phyloP scores from a whole-genome alignment of 2,797 vertebrate genomes.

The Selene dorsalis region DNA sequence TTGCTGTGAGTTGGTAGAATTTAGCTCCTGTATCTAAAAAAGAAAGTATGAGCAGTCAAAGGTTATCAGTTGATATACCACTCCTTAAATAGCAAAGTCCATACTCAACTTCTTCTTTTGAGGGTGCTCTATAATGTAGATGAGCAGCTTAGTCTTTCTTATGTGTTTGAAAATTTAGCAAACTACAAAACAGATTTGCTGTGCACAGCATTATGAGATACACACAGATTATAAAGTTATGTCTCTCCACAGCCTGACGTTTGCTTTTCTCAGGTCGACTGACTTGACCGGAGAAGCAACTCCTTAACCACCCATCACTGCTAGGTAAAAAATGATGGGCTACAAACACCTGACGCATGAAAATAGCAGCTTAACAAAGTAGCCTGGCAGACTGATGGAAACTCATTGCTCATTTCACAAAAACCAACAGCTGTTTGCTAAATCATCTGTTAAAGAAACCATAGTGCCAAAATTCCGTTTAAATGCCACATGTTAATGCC shows the following conservation, averaged over 20 bases:
- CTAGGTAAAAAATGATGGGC: constrained; percentile 50
- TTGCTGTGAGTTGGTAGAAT: constrained; percentile 7
- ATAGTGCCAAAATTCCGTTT: constrained; percentile 73
- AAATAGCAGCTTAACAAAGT: constrained; percentile 71
- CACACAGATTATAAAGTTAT: constrained; percentile 50
- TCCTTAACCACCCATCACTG: constrained; percentile 55
- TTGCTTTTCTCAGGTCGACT: constrained; percentile 43
- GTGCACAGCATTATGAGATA: constrained; percentile 28
- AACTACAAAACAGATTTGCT: constrained; percentile 36
- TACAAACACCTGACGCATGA: constrained; percentile 58
- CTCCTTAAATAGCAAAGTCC: background rate
- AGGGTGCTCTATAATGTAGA: background rate
- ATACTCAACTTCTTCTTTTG: constrained; percentile 3
- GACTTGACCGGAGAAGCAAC: constrained; percentile 47
- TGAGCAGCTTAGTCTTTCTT: constrained; percentile 8
- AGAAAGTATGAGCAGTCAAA: background rate
- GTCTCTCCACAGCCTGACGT: constrained; percentile 41
- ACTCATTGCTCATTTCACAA: constrained; percentile 58
- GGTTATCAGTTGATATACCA: background rate
- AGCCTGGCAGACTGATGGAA: constrained; percentile 58
- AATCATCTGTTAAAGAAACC: constrained; percentile 83
- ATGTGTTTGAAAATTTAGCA: constrained; percentile 24
- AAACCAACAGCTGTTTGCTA: constrained; percentile 81
- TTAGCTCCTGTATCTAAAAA: background rate
- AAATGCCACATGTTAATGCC: constrained; percentile 75